A percentile compares a stretch with the other conserved stretches of the same genome.
Conservation (phyloP, 2,888 invertebrate genomes). For the Catotricha subobsoleta region DNA sequence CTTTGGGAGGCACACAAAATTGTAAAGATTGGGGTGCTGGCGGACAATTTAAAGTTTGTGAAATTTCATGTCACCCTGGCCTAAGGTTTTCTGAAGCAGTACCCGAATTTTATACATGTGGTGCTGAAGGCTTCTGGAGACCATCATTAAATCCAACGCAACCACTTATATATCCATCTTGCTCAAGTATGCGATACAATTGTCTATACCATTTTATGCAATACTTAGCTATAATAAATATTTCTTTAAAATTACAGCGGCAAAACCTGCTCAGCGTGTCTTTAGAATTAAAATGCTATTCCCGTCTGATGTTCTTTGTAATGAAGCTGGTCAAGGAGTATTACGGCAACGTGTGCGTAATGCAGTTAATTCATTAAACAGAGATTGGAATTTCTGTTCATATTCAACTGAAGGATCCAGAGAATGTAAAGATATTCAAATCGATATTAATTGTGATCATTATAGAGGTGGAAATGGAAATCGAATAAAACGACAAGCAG, state of each 20-base stretch:
- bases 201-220: too few species aligned
- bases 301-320: constrained; percentile 91
- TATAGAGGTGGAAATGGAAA: constrained; percentile 36
- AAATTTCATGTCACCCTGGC: constrained; percentile 73
- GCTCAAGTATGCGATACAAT: constrained; percentile 48
- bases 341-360: constrained; percentile 73
- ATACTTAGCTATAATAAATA: not conserved
- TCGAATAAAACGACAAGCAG: constrained; percentile 45
- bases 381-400: constrained; percentile 94
- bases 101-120: constrained; percentile 95
- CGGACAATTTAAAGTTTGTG: constrained; percentile 85
- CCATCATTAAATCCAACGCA: constrained; percentile 56
- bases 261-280: constrained; percentile 83
- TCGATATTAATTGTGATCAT: constrained; percentile 83
- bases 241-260: constrained; percentile 35
- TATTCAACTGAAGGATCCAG: constrained; percentile 66
- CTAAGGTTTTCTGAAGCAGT: constrained; percentile 79
- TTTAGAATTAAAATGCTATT: constrained; percentile 87
- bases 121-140: constrained; percentile 96
- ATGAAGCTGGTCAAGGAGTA: constrained; percentile 86
- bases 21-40: constrained; percentile 95
- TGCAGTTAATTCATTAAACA: constrained; percentile 77
- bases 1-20: constrained; percentile 76
- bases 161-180: constrained; percentile 78
- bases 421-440: constrained; percentile 77